Evolutionary conservation across 2,888 invertebrate species (phyloP), one percentile per base, ranked within the genome.

Genomic region (Troilus luridus): DNA sequence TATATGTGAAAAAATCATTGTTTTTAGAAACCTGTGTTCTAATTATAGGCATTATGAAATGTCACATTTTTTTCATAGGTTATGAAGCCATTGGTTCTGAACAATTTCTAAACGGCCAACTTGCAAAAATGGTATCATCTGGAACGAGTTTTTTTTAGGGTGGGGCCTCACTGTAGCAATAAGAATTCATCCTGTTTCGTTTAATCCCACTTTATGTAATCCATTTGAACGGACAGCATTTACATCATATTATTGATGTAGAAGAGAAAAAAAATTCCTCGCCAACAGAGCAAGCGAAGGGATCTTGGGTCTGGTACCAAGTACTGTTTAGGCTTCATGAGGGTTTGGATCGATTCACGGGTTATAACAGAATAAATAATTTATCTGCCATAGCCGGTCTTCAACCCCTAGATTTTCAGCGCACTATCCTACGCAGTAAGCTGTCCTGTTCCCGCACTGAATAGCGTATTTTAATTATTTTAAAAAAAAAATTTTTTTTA

Each of bases 101-200:
- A 56, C n/a, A 85, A 85, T 85, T 85, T 85, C 85, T 85, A 85
- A 85, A 56, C 56, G 85, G 85, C 56, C 85, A 85, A n/a, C 85
- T n/a, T 85, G 85, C 85, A 56, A 56, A 85, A 85, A 85, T 85
- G 85, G 85, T 85, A 85, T 85, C 85, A 85, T 85, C 85, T 56
- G 85, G 41, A 85, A 85, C 85, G 12, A 85, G 85, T 85, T 85
- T 85, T 85, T 41, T 85, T 58, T 21, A 85, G 85, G 85, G 85
- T n/a, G 85, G 54, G 85, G 85, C 85, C 85, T 85, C 21, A 56
- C 85, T 85, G 56, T 85, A 85, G 85, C 85, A 85, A 85, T 85
- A 85, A 85, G 58, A 54, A 85, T 85, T 85, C 85, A 85, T 56
- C 85, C 85, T n/a, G 85, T 85, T 85, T 85, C 56, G n/a, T 54